phyloP scores from a whole-genome alignment of 2,797 vertebrate genomes.

The Anabacerthia variegaticeps region DNA sequence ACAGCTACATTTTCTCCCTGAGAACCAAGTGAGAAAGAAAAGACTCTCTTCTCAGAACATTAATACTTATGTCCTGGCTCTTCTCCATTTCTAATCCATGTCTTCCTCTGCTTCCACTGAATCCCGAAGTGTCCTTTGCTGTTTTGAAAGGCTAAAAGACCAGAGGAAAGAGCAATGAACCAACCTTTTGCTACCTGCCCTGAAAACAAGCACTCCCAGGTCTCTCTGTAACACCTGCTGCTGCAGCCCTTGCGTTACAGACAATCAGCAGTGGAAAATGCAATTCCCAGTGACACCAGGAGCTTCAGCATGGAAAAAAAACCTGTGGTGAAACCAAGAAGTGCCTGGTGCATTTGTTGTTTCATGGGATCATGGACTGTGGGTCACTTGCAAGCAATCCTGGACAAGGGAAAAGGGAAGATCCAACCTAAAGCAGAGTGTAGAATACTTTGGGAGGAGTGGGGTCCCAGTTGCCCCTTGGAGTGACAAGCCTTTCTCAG shows the following conservation, averaged over 20 bases:
- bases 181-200: background rate
- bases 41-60: background rate
- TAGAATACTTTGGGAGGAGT: background rate
- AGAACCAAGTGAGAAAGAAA: background rate
- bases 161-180: background rate
- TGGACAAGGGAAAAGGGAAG: background rate
- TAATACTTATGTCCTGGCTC: background rate
- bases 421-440: background rate
- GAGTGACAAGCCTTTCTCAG: background rate
- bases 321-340: background rate
- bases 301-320: background rate
- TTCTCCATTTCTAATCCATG: background rate
- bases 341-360: background rate
- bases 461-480: background rate
- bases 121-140: background rate
- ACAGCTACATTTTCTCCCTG: background rate
- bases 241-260: background rate
- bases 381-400: background rate
- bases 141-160: background rate
- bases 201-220: background rate
- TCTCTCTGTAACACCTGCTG: fast-evolving
- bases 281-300: background rate
- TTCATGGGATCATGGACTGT: fast-evolving
- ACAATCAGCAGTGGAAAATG: too few relatives aligned
- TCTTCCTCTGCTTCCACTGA: background rate